Evolutionary conservation across 2,797 vertebrate species (phyloP).

Genomic region (Alauda arvensis): DNA sequence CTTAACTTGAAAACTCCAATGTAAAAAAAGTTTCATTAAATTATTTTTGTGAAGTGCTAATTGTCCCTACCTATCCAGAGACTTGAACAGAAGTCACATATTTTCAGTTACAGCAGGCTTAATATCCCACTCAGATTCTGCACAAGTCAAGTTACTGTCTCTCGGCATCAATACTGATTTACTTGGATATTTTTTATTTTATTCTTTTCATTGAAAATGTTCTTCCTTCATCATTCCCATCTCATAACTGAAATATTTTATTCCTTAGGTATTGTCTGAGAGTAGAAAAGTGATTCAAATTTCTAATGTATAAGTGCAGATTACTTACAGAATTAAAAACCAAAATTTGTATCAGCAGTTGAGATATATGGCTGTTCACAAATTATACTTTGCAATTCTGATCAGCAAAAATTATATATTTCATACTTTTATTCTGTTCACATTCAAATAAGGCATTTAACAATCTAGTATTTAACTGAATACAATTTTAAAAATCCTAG

Average conservation of each 20-base stretch:
- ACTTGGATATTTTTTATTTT: neutral
- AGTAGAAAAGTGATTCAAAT: neutral
- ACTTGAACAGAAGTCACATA: neutral
- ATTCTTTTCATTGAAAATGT: neutral
- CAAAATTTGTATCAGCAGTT: neutral
- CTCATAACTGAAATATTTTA: neutral
- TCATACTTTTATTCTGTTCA: neutral
- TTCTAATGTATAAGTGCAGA: neutral
- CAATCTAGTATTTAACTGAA: neutral
- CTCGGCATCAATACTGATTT: neutral
- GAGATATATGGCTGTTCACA: neutral
- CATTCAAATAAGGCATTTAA: neutral
- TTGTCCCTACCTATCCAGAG: conserved; percentile 25
- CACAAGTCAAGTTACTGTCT: neutral
- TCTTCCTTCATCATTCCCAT: neutral
- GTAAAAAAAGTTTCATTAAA: conserved; percentile 50
- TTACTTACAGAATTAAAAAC: neutral
- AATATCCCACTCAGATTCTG: neutral
- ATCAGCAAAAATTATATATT: neutral
- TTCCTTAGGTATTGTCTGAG: neutral
- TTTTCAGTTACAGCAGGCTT: neutral
- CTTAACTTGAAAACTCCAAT: conserved; percentile 48
- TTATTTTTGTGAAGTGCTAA: neutral
- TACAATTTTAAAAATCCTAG: neutral
- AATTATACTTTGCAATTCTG: neutral